Base-by-base conservation (phyloP, 1,140 invertebrate genomes). In the Philotrypesis tridentata region DNA sequence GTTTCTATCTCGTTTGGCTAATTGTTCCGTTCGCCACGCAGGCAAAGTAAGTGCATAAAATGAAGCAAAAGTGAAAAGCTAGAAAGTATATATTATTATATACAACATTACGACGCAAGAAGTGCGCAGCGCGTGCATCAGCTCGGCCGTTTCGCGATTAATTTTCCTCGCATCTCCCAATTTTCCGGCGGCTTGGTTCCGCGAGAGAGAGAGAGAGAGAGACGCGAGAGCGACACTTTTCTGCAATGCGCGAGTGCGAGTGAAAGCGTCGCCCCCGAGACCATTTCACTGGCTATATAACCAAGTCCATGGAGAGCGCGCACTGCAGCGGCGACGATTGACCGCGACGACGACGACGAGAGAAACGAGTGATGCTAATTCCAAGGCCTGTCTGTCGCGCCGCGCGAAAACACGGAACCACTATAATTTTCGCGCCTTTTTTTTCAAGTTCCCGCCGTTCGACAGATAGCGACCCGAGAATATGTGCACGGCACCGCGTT, bases 201-300 rank as follows among this genome's bases (percentile, higher is more conserved):
- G 63, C 14, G 27, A 33, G 63, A 29, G n/a, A n/a, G n/a, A n/a
- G n/a, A n/a, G n/a, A n/a, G n/a, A n/a, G n/a, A n/a, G n/a, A n/a
- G n/a, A n/a, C n/a, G n/a, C 63, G 63, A 29, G 63, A 33, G 63
- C 14, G 63, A 33, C 67, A 31, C 27, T 73, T 73, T 73, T 73
- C 27, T 27, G 71, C 71, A 29, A 73, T 40, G 33, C 33, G 33
- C 33, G 33, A 37, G 4, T 55, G 40, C 40, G 14, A 73, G 71
- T 73, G 71, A 73, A 73, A 73, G 71, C 71, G 71, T 55, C 14
- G 17, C n/a, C n/a, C n/a, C n/a, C n/a, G 55, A 73, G 25, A 29
- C 21, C 67, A 33, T 68, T 68, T 68, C 67, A 33, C 67, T 5
- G 31, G 31, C 67, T n/a, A n/a, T n/a, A n/a, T n/a, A n/a, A n/a